A percentile compares a stretch with the other conserved stretches of the same genome.
These are phyloP conservation scores for Aplysia californica DNA, from an alignment of 1,140 invertebrate species.

Conservation along the genomic window DNA sequence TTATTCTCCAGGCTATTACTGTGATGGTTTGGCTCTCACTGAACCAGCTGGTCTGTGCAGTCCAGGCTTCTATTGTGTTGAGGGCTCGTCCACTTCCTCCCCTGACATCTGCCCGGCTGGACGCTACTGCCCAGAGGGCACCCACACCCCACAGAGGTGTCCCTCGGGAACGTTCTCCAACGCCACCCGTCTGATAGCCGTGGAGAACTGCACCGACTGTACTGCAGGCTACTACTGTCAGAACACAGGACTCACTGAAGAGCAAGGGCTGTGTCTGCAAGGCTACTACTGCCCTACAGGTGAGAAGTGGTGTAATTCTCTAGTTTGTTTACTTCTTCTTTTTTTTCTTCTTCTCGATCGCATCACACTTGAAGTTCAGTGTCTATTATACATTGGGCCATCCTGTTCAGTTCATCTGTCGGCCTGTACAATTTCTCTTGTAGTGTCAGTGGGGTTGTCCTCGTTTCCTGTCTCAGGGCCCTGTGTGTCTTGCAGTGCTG, in stretches of 20 bases:
- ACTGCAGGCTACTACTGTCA: constrained; percentile 60
- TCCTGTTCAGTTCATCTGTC: too few species aligned
- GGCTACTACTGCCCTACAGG: constrained; percentile 64
- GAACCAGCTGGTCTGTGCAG: constrained; percentile 51
- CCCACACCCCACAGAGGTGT: constrained; percentile 58
- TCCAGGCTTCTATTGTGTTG: constrained; percentile 58
- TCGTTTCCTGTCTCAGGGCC: too few species aligned
- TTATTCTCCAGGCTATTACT: constrained; percentile 54
- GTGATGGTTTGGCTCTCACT: constrained; percentile 48
- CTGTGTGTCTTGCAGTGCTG: too few species aligned
- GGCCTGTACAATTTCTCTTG: too few species aligned
- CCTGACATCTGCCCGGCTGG: constrained; percentile 57
- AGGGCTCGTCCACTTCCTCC: constrained; percentile 47
- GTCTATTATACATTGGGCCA: too few species aligned
- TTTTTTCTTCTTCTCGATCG: too few species aligned
- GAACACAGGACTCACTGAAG: constrained; percentile 51
- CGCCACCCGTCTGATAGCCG: constrained; percentile 44
- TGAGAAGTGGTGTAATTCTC: constrained; percentile 30
- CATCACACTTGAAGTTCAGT: too few species aligned
- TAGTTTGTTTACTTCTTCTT: too few species aligned
- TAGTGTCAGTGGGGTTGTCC: too few species aligned
- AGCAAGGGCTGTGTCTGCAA: constrained; percentile 55
- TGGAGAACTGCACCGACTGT: constrained; percentile 53
- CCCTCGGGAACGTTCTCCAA: constrained; percentile 62
- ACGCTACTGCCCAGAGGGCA: constrained; percentile 57